Base-by-base conservation (phyloP, 2,113 vertebrate species). In the Strix aluco region DNA sequence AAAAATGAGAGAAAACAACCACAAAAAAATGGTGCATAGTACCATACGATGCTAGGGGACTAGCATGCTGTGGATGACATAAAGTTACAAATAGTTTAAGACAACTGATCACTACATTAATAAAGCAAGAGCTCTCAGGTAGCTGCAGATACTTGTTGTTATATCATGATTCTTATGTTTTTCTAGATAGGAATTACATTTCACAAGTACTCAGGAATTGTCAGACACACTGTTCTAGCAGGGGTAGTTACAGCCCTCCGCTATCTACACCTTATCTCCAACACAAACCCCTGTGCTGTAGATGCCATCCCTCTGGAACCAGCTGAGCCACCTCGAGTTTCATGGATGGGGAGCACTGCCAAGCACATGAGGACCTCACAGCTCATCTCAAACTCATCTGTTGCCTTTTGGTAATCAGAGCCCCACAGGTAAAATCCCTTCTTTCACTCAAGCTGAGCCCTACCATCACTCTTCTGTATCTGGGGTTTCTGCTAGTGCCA, bases 1-100 rank as follows among this genome's bases (percentile, higher is more conserved):
- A 91, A 91, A 63, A 42, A 70, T 0, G 7, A 67, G 13, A 70
- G 58, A 78, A 88, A 94, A 73, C 9, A 91, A 83, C 32, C 0
- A 4, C 42, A 5, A 0, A 7, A 11, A 75, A 73, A 13, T 0
- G 0, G 22, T 26, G 34, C 46, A 36, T 15, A 49, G 21, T 42
- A 49, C 23, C 16, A 9, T 6, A 49, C 74, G 26, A 38, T 40
- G 51, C 32, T 19, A 63, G 20, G 13, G 42, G 18, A 57, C 11
- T 20, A 51, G 51, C 13, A 54, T 18, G 29, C 55, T 84, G 19
- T 40, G 36, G 21, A 54, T 57, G 27, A 52, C 21, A 17, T 3
- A 30, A 49, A 62, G 19, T 58, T 25, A 72, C 11, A 36, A 67
- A 49, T 15, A 65, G 19, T 51, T 54, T 51, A 40, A 75, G 51